Percentiles rank a stretch among this genome's conserved stretches.
These are phyloP conservation scores for Gopherus evgoodei DNA, from an alignment of 2,113 vertebrate genomes.

Conservation along the genomic window DNA sequence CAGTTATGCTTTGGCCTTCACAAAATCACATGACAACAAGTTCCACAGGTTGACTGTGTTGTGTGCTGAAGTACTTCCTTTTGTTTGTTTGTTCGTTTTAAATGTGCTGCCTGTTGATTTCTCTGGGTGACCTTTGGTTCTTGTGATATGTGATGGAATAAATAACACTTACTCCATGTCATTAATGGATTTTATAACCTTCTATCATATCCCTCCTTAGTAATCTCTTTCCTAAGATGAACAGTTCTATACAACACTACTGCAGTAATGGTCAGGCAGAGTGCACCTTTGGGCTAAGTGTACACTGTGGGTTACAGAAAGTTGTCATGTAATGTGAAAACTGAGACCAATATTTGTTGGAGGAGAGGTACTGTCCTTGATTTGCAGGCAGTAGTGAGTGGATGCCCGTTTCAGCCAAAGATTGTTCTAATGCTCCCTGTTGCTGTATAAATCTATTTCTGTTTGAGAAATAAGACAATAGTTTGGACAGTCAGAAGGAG, in stretches of 20 bases:
- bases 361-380: background rate
- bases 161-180: background rate
- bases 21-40: background rate
- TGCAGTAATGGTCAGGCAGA: background rate
- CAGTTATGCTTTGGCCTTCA: background rate
- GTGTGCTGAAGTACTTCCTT: background rate
- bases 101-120: background rate
- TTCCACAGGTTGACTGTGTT: background rate
- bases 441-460: background rate
- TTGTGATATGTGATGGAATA: background rate
- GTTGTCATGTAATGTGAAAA: background rate
- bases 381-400: background rate
- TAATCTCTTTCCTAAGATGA: background rate
- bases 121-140: background rate
- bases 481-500: conserved; percentile 42
- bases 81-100: background rate
- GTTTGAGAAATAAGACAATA: background rate
- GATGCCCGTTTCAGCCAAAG: background rate
- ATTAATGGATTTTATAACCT: background rate
- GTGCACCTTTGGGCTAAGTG: background rate
- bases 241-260: background rate
- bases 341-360: background rate
- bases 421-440: background rate
- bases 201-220: background rate
- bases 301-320: background rate